Evolutionary conservation across 2,113 vertebrate genomes (phyloP), one percentile per base, ranked within the genome.

Genomic region (Leptocoma aspasia): DNA sequence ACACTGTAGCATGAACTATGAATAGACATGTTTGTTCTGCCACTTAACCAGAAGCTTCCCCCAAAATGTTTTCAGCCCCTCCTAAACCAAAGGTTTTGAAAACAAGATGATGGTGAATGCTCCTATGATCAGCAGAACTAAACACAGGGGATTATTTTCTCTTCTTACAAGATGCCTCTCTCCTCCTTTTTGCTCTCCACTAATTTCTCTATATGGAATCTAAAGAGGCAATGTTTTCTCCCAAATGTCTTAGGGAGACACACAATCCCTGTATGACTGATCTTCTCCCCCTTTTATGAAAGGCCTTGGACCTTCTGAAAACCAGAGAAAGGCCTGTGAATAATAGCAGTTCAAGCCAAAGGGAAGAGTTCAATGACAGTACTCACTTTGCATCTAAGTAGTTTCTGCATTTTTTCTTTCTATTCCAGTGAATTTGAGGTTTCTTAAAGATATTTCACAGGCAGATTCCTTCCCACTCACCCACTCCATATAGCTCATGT

Each of bases 1-100:
- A 69, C 92, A 92, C 73, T 26, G 3, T 27, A 61, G 54, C 83
- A 94, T 73, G 77, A 94, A 82, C 77, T 89, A 47, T 86, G 83
- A 94, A 91, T 82, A 0, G 6, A 76, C 15, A 22, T 8, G 22
- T 76, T 89, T 96, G 77, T 91, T 94, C 89, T 87, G 54, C 54
- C 86, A 69, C 61, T 89, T 93, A 54, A 91, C 45, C 66, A 82
- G 54, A 79, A 72, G 24, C 49, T 92, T 61, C 10, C 23, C n/a
- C 11, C 12, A 47, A 81, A 50, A 27, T 47, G 28, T 37, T 47
- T 73, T 90, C 1, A 2, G 66, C n/a, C 52, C 23, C 44, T 90
- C 44, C 64, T 69, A 60, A 70, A 59, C 7, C 63, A 61, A 82
- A 71, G 31, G 24, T 56, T 86, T 83, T 71, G 91, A 90, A 88